Conservation (phyloP, 1,140 invertebrate species). For the Dufourea novaeangliae region DNA sequence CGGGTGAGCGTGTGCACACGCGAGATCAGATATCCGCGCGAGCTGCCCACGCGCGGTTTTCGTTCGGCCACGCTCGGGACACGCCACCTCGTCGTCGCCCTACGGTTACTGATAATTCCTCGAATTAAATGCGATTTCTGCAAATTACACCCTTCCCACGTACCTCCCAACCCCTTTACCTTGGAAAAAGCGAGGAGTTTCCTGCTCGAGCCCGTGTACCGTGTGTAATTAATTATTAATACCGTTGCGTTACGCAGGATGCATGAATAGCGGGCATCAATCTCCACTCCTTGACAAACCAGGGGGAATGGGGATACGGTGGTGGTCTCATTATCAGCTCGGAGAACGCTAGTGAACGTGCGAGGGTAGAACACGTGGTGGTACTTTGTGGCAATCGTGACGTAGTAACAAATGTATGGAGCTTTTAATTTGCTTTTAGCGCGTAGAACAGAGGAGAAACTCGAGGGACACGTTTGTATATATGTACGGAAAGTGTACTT, state of each 20-base stretch:
- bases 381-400: no score
- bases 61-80: background rate
- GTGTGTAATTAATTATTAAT: constrained; percentile 13
- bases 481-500: no score
- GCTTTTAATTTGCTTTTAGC: no score
- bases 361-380: no score
- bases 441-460: no score
- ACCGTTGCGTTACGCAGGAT: constrained; percentile 3
- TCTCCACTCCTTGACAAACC: background rate
- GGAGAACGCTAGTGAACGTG: no score
- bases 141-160: background rate
- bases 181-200: background rate
- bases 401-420: no score
- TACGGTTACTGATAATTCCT: no score
- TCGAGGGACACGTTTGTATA: no score
- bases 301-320: background rate
- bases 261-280: background rate
- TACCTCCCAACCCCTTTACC: no score
- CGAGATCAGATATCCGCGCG: constrained; percentile 46
- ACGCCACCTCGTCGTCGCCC: no score
- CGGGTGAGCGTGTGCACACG: constrained; percentile 31
- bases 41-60: constrained; percentile 3
- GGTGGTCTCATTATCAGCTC: background rate
- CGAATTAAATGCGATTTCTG: constrained; percentile 1
- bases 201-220: no score